phyloP scores from a whole-genome alignment of 37 sponge, comb jelly and placozoan species.

The Chondrilla cf. caribensis region DNA sequence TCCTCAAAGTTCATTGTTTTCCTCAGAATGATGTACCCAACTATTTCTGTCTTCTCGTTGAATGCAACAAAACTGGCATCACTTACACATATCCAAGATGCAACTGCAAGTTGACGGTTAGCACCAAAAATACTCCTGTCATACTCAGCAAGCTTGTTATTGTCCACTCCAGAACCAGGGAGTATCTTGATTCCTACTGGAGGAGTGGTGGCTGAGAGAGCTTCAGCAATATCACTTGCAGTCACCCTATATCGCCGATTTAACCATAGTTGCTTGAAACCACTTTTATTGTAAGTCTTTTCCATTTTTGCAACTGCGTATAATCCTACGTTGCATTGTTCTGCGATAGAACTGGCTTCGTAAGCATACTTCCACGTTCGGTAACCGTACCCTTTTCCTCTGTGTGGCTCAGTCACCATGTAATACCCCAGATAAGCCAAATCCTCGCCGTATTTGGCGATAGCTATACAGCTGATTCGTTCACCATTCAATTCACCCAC shows the following conservation, averaged over 20 bases:
- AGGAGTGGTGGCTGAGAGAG: neutral
- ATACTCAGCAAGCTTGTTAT: neutral
- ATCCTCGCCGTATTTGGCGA: neutral
- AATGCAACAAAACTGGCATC: neutral
- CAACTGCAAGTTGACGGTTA: neutral
- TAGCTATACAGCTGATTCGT: neutral
- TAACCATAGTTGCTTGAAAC: neutral
- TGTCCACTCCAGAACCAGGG: neutral
- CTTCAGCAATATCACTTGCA: neutral
- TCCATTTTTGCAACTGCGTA: neutral
- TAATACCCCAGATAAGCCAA: neutral
- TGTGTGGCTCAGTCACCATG: slow-evolving; percentile 6
- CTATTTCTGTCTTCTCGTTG: neutral
- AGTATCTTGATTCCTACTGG: neutral
- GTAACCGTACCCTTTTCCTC: slow-evolving; percentile 15
- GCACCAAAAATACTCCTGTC: neutral
- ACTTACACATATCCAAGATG: neutral
- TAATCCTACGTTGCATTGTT: neutral
- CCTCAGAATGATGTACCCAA: slow-evolving; percentile 6
- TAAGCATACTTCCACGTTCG: neutral
- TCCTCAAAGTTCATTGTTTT: neutral
- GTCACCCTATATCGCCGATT: neutral
- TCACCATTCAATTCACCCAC: slow-evolving; percentile 21
- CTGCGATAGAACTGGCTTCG: neutral
- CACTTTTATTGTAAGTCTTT: neutral